Evolutionary conservation across 2,888 invertebrate genomes (phyloP).

Genomic region (Yponomeuta cagnagella): DNA sequence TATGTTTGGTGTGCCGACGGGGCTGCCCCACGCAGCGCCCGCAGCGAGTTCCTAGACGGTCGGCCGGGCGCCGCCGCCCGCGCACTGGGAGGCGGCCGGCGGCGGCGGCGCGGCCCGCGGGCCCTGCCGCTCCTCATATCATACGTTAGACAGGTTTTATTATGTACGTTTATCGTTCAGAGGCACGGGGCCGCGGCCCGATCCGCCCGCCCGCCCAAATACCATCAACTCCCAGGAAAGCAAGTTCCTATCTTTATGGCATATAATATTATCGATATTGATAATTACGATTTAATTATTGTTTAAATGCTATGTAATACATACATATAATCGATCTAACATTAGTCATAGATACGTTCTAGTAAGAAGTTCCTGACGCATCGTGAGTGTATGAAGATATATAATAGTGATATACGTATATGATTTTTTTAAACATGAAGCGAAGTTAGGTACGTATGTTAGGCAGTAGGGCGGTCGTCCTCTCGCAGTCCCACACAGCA

Average conservation of each 20-base stretch:
- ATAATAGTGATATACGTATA: slow-evolving; percentile 74
- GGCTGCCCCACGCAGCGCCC: slow-evolving; percentile 25
- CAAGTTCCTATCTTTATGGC: slow-evolving; percentile 78
- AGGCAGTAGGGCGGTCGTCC: slow-evolving; percentile 74
- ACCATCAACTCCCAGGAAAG: slow-evolving; percentile 76
- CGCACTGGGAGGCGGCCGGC: slow-evolving; percentile 70
- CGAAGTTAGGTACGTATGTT: slow-evolving; percentile 74
- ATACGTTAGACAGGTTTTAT: slow-evolving; percentile 75
- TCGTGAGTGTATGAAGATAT: slow-evolving; percentile 76
- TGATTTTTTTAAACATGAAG: slow-evolving; percentile 74
- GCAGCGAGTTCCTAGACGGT: slow-evolving; percentile 25
- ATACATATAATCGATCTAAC: slow-evolving; percentile 77
- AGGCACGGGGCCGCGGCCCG: slow-evolving; percentile 57
- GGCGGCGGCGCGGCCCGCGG: slow-evolving; percentile 55
- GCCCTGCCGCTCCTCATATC: slow-evolving; percentile 52
- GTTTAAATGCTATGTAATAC: slow-evolving; percentile 77
- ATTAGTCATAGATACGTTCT: slow-evolving; percentile 76
- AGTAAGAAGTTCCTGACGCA: slow-evolving; percentile 77
- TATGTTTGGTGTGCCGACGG: slow-evolving; percentile 29
- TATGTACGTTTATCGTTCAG: slow-evolving; percentile 72
- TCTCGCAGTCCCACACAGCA: slow-evolving; percentile 24
- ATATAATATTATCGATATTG: slow-evolving; percentile 78
- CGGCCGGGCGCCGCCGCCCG: slow-evolving; percentile 58
- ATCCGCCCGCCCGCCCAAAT: slow-evolving; percentile 56
- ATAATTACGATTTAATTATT: slow-evolving; percentile 77